Base-by-base conservation (phyloP, 2,888 invertebrate genomes). In the Cheilosia impressa region DNA sequence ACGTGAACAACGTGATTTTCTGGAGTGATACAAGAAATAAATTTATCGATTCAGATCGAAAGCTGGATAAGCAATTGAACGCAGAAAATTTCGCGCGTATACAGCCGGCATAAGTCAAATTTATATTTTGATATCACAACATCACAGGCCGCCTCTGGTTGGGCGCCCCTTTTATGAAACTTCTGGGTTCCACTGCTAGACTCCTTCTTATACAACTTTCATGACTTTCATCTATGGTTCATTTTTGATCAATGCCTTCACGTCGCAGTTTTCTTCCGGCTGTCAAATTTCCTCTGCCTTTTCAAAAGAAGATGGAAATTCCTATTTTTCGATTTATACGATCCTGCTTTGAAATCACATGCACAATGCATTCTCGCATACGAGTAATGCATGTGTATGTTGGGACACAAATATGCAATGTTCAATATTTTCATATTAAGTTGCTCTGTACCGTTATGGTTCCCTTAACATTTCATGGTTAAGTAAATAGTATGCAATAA, bases 401-500 rank as follows among this genome's bases (percentile, higher is more conserved):
- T 19, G 47, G 7, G 47, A 19, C 7, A 45, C 63, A 71, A 55
- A 75, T 55, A 60, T 43, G 55, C 13, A 13, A 66, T 43, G 60
- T 55, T 31, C 45, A 55, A 71, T 79, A 52, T 53, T 38, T 58
- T 60, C 31, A 43, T 50, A 57, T 83, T 68, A 57, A 45, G 47
- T 27, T n/a, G 22, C 13, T 17, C 52, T 24, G n/a, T 68, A 45
- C 45, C 45, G 47, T 57, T 52, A 41, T 50, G 75, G 60, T 75
- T 75, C 66, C 34, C 55, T 77, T 66, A 76, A 62, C 68, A 81
- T 85, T 80, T 85, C 55, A 80, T 72, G 85, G 85, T 85, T 85
- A 85, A 85, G 45, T 85, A 85, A 85, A 81, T 72, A 72, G 81
- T 81, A 81, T 81, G 77, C 85, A 81, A 72, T 76, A 71, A 81